Evolutionary conservation across 1,140 invertebrate species (phyloP).

Genomic region (Brachionus paranguensis): DNA sequence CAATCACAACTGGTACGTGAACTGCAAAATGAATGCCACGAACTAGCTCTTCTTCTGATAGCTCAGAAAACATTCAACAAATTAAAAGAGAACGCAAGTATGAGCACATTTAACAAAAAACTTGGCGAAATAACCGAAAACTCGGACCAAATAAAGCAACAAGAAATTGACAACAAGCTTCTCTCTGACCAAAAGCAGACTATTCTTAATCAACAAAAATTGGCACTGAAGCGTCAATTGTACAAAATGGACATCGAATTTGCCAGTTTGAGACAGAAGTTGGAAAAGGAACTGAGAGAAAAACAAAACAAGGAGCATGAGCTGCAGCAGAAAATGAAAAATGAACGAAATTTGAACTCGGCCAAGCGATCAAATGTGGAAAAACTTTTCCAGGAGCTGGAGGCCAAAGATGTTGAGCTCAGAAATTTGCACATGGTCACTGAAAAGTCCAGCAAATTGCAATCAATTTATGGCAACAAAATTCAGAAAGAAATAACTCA

Average conservation of each 20-base stretch:
- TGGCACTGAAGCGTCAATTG: conserved; percentile 48
- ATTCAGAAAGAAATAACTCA: conserved; percentile 46
- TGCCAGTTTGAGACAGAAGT: conserved; percentile 46
- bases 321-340: conserved; percentile 48
- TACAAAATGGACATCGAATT: conserved; percentile 47
- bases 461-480: conserved; percentile 46
- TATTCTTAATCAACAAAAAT: conserved; percentile 50
- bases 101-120: conserved; percentile 45
- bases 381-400: conserved; percentile 50
- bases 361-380: conserved; percentile 52
- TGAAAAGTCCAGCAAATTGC: conserved; percentile 44
- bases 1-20: conserved; percentile 45
- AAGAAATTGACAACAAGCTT: conserved; percentile 47
- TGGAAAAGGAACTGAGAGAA: conserved; percentile 52
- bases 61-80: conserved; percentile 51
- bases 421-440: conserved; percentile 46
- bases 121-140: conserved; percentile 45
- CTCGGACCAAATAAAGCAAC: conserved; percentile 46
- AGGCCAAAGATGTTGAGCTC: conserved; percentile 47
- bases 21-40: conserved; percentile 49
- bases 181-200: conserved; percentile 48
- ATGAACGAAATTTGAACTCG: conserved; percentile 50
- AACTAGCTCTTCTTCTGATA: conserved; percentile 46
- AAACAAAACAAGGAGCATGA: conserved; percentile 51
- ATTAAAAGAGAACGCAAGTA: conserved; percentile 48